These are phyloP conservation scores for Prunella fulvescens DNA, from an alignment of 2,113 vertebrate genomes.

Conservation along the genomic window DNA sequence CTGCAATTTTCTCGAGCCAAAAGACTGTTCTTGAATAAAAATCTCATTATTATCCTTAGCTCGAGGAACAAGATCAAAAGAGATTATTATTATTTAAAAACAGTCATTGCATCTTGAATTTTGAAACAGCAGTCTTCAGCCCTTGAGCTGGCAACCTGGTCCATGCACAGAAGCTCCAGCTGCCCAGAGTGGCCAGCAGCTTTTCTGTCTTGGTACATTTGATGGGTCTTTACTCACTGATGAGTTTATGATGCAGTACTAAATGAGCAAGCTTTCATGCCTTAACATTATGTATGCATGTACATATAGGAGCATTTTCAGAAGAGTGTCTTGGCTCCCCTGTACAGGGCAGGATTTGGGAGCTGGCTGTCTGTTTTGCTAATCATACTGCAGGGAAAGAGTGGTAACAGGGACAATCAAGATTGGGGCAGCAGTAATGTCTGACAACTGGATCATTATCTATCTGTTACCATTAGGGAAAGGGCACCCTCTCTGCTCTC, in stretches of 20 bases:
- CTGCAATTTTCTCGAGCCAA: background rate
- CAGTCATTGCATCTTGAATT: background rate
- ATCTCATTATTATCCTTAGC: background rate
- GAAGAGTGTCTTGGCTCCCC: background rate
- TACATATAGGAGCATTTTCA: background rate
- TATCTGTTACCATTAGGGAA: background rate
- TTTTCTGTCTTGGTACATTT: background rate
- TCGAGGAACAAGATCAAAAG: background rate
- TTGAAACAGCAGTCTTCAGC: background rate
- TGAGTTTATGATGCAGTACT: background rate
- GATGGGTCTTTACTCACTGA: background rate
- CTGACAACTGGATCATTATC: background rate
- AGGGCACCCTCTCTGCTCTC: background rate
- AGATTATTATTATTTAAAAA: background rate
- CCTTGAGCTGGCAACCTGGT: background rate
- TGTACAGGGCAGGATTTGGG: background rate
- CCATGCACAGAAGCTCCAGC: background rate
- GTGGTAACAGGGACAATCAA: background rate
- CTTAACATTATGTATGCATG: background rate
- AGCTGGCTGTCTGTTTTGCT: background rate
- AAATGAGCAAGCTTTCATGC: background rate
- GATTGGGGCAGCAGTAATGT: background rate
- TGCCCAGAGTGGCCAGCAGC: background rate
- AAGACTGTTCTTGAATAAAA: background rate
- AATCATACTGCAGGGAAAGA: background rate